Conservation (phyloP, 2,888 invertebrate genomes). For the Phania funesta region DNA sequence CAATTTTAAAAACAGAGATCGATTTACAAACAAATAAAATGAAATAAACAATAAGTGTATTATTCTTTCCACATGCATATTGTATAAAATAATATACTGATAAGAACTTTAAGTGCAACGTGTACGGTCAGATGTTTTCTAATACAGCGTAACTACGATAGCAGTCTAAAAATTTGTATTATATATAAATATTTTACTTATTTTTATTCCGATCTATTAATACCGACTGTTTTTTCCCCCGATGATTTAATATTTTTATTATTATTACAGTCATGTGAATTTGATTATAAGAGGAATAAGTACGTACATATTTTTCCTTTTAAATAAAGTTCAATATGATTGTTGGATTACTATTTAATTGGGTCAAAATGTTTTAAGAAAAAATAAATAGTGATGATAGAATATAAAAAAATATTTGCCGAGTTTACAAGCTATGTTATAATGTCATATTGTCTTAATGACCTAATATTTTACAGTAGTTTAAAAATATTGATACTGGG, state of each 20-base stretch:
- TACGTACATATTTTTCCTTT: neutral
- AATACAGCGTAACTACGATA: no score
- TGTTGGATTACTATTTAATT: neutral
- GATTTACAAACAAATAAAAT: conserved; percentile 11
- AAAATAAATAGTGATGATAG: neutral
- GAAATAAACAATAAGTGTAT: conserved; percentile 33
- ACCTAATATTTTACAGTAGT: no score
- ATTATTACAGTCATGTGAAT: neutral
- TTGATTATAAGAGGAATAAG: neutral
- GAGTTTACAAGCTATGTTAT: no score
- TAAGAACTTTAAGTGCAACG: conserved; percentile 1
- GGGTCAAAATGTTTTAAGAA: neutral
- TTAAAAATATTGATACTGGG: no score
- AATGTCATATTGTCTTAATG: no score
- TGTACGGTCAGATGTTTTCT: neutral
- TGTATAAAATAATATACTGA: conserved; percentile 11
- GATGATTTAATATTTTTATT: neutral
- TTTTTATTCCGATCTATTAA: neutral
- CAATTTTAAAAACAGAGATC: conserved; percentile 19
- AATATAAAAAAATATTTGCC: neutral
- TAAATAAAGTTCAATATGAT: neutral
- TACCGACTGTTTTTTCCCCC: neutral
- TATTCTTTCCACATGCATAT: neutral
- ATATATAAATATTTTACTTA: no score
- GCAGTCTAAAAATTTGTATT: no score